phyloP scores from a whole-genome alignment of 2,797 vertebrate genomes.

The Staurois parvus region DNA sequence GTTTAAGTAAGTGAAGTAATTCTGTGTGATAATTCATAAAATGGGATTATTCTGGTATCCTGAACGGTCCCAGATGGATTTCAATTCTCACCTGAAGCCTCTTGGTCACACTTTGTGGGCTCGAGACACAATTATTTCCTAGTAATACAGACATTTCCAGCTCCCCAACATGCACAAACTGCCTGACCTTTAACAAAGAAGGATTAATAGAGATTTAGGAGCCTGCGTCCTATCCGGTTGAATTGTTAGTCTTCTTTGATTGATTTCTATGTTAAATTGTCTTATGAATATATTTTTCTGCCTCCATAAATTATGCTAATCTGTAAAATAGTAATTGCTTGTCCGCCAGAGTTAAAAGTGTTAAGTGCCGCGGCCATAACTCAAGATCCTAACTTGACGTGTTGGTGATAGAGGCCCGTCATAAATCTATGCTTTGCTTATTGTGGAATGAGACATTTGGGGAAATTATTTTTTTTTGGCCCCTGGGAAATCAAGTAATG shows the following conservation, averaged over 20 bases:
- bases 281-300: neutral
- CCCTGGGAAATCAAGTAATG: slow-evolving; percentile 36
- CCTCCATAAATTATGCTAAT: slow-evolving; percentile 26
- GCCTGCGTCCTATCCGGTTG: neutral
- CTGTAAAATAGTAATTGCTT: slow-evolving; percentile 33
- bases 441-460: slow-evolving; percentile 31
- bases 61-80: slow-evolving; percentile 7
- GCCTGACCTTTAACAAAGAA: slow-evolving; percentile 21
- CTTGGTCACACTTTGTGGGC: slow-evolving; percentile 27
- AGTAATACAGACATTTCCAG: slow-evolving; percentile 15
- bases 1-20: neutral
- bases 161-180: neutral
- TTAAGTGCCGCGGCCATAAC: slow-evolving; percentile 31
- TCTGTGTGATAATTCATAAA: slow-evolving; percentile 13
- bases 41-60: neutral
- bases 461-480: slow-evolving; percentile 31
- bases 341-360: neutral
- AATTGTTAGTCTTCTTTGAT: slow-evolving; percentile 28
- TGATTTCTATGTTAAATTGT: slow-evolving; percentile 17
- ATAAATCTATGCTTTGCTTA: slow-evolving; percentile 45
- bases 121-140: slow-evolving; percentile 33
- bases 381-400: slow-evolving; percentile 12
- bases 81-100: neutral
- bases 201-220: slow-evolving; percentile 27
- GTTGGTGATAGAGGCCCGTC: slow-evolving; percentile 20